Conservation (phyloP, 2,113 vertebrate genomes). For the Callorhinus ursinus region DNA sequence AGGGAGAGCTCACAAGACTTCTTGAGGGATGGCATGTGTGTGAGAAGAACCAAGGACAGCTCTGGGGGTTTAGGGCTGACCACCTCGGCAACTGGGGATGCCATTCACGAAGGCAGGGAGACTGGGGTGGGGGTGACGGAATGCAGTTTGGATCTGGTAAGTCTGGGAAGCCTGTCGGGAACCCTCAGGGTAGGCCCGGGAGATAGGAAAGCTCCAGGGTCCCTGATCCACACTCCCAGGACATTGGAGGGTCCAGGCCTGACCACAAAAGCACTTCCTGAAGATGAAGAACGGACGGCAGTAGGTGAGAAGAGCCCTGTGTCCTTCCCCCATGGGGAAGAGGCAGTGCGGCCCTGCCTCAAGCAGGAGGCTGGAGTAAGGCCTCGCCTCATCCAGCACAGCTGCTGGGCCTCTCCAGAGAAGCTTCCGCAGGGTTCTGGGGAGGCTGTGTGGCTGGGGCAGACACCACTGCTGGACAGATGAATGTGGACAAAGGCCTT, state of each 20-base stretch:
- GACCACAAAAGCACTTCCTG: rapidly evolving
- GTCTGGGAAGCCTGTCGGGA: not conserved
- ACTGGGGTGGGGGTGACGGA: rapidly evolving
- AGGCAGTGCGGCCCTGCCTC: rapidly evolving
- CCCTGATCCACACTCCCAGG: not conserved
- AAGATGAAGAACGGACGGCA: rapidly evolving
- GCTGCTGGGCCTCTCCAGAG: not conserved
- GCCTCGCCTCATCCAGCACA: rapidly evolving
- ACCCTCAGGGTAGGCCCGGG: no score
- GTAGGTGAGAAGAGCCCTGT: no score
- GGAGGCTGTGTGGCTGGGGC: not conserved
- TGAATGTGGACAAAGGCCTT: not conserved
- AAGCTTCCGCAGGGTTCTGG: not conserved
- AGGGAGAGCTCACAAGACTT: not conserved
- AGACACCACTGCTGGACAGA: not conserved
- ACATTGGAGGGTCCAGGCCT: not conserved
- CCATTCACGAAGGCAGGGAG: not conserved
- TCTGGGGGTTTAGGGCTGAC: not conserved
- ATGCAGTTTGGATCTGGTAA: not conserved
- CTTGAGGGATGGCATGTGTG: not conserved
- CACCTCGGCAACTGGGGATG: not conserved
- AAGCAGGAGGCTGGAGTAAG: not conserved
- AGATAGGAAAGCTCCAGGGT: not conserved
- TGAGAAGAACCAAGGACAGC: not conserved
- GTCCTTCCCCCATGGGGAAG: not conserved